Percentiles rank a stretch among this genome's conserved stretches.
Evolutionary conservation across 2,797 vertebrate species (phyloP).

Genomic region (Clarias laeviceps): DNA sequence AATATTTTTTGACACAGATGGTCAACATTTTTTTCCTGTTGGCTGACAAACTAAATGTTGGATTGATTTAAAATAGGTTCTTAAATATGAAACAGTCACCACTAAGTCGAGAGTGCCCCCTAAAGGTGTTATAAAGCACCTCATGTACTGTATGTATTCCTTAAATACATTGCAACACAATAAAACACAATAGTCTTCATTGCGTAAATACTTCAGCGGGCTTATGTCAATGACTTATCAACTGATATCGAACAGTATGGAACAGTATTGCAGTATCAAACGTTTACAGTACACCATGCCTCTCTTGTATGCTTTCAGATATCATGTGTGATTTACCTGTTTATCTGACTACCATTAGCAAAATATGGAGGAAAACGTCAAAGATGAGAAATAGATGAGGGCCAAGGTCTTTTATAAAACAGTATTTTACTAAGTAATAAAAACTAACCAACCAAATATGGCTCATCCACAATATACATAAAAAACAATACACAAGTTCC

Average conservation of each 20-base stretch:
- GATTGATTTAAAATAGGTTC: neutral
- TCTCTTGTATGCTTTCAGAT: constrained; percentile 42
- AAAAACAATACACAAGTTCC: neutral
- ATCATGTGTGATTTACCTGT: constrained; percentile 43
- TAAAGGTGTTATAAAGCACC: constrained; percentile 20
- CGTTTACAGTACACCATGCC: neutral
- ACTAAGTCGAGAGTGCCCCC: constrained; percentile 28
- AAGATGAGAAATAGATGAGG: constrained; percentile 59
- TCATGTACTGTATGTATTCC: neutral
- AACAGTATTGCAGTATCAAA: neutral
- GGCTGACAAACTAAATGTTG: neutral
- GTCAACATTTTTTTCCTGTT: neutral
- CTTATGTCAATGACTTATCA: neutral
- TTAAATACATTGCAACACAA: neutral
- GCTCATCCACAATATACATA: neutral
- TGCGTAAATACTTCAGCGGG: neutral
- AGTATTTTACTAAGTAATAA: neutral
- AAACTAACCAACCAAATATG: neutral
- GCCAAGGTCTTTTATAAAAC: constrained; percentile 55
- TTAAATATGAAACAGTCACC: neutral
- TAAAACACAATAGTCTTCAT: too few relatives aligned
- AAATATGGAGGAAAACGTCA: constrained; percentile 63
- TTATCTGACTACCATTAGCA: constrained; percentile 17
- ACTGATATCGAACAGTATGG: neutral
- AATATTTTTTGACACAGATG: neutral